A percentile compares a stretch with the other conserved stretches of the same genome.
These are phyloP conservation scores for Acipenser transmontanus DNA, from an alignment of 2,797 vertebrate species.

Conservation along the genomic window DNA sequence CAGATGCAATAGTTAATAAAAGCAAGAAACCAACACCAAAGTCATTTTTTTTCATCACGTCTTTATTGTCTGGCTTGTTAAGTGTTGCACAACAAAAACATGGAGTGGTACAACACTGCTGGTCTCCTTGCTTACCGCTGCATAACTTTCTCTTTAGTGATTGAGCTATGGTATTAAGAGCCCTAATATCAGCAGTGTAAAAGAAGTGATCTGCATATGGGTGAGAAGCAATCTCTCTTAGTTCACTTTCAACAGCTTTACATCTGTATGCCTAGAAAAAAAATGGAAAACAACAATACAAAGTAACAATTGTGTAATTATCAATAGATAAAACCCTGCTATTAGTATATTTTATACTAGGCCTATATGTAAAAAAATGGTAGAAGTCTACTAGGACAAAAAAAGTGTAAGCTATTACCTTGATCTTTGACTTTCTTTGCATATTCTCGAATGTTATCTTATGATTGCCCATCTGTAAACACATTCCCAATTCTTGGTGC, in stretches of 20 bases:
- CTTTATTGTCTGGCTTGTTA: not conserved
- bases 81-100: not conserved
- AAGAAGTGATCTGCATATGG: too few relatives aligned
- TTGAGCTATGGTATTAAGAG: not conserved
- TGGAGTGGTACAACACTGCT: not conserved
- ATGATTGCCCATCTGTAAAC: not conserved
- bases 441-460: not conserved
- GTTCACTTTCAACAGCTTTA: not conserved
- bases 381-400: not conserved
- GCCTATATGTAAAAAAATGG: not conserved
- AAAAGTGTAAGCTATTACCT: not conserved
- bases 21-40: not conserved
- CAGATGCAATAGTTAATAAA: not conserved
- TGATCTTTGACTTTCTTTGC: not conserved
- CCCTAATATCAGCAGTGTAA: slow-evolving; percentile 17
- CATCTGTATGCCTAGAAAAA: not conserved
- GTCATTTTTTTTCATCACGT: not conserved
- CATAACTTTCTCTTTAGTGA: not conserved
- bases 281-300: not conserved
- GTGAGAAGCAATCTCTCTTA: too few relatives aligned
- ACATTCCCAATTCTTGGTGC: not conserved
- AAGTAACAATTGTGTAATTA: not conserved
- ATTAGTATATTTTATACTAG: not conserved
- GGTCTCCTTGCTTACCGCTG: not conserved
- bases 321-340: not conserved